phyloP scores from a whole-genome alignment of 2,888 invertebrate species.

The Drosophila cognata region DNA sequence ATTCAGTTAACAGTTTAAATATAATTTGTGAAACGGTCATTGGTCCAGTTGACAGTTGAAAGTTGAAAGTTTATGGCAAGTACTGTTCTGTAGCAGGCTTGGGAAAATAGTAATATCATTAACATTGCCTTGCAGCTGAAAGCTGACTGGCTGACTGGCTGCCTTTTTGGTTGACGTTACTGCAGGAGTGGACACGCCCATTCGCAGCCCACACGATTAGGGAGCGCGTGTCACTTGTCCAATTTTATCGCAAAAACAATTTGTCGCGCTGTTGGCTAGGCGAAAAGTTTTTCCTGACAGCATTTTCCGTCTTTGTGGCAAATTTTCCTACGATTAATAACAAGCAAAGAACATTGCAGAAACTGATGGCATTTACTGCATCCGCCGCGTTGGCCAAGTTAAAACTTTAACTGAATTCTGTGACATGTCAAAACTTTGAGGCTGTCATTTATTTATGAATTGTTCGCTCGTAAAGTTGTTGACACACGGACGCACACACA shows the following conservation, averaged over 20 bases:
- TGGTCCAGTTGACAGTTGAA: conserved; percentile 33
- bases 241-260: conserved; percentile 80
- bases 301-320: conserved; percentile 68
- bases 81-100: conserved; percentile 8
- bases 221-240: conserved; percentile 74
- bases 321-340: conserved; percentile 79
- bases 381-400: conserved; percentile 32
- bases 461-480: conserved; percentile 73
- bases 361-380: conserved; percentile 27
- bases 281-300: conserved; percentile 66
- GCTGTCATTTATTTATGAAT: conserved; percentile 79
- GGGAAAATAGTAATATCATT: conserved; percentile 58
- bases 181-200: conserved; percentile 29
- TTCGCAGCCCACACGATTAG: conserved; percentile 61
- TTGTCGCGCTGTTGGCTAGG: conserved; percentile 67
- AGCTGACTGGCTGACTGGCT: conserved; percentile 58
- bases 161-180: conserved; percentile 48
- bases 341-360: conserved; percentile 52
- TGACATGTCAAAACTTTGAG: conserved; percentile 74
- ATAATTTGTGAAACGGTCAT: conserved; percentile 58
- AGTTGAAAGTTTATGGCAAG: conserved; percentile 17
- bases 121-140: conserved; percentile 51
- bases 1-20: conserved; percentile 59
- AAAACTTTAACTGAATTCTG: conserved; percentile 69
- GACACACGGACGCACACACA: conserved; percentile 50